Evolutionary conservation across 1,140 invertebrate species (phyloP), one percentile per base, ranked within the genome.

Genomic region (Panagrolaimus sp.): DNA sequence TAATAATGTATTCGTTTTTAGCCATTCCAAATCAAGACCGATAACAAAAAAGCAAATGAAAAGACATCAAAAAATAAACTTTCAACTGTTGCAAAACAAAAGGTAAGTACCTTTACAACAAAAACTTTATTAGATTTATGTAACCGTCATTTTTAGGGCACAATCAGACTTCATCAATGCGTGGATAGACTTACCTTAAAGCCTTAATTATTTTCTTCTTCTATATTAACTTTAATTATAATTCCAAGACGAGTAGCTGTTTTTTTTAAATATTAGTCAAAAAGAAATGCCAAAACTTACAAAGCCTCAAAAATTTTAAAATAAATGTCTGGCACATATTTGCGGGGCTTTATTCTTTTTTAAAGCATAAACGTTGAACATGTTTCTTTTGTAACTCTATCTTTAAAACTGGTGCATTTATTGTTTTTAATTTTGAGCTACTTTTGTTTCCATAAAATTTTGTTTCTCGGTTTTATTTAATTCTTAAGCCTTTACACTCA

Each of bases 381-480:
- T n/a, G n/a, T n/a, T 48, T 48, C 20, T 57, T 57, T 23, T 57
- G 13, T n/a, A 57, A 13, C n/a, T n/a, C n/a, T n/a, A 20, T 25
- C n/a, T 11, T 57, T 57, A 57, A 57, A 57, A 57, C 51, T 57
- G 51, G 51, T 57, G 51, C 51, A 57, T 57, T 57, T 57, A 27
- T 25, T 57, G n/a, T 57, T 27, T 9, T 57, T n/a, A n/a, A n/a
- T 27, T 27, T 57, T 57, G 51, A 38, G 31, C 31, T 38, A 38
- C 31, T 38, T 38, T 38, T 38, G 2, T 38, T 27, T 11, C n/a
- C n/a, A n/a, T n/a, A n/a, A 42, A 64, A 38, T 4, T 38, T 38
- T 38, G 31, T 38, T 38, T 38, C 31, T 38, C 31, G 31, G 31
- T 38, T 38, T 38, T 7, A 38, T 38, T 38, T 38, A 4, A 4